Evolutionary conservation across 1,140 invertebrate genomes (phyloP), one percentile per base, ranked within the genome.

Genomic region (Drosophila nigrodunni): DNA sequence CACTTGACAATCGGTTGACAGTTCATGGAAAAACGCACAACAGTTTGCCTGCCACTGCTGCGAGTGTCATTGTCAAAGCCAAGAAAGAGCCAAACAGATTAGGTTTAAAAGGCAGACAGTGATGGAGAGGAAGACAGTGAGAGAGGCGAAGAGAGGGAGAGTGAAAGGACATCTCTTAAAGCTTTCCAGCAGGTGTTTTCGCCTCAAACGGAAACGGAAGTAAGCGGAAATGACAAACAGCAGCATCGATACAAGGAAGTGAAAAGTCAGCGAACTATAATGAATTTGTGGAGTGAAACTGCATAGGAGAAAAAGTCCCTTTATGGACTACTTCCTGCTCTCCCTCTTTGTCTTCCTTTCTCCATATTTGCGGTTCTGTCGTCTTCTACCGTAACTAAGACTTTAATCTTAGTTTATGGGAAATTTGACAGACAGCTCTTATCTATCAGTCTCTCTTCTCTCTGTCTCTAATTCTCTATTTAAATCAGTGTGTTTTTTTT

Each of bases 1-100:
- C 46, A 41, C 58, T 74, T 74, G 34, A 78, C 75, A 78, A 78
- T 77, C 67, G 68, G 68, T 68, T 70, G 68, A 70, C 79, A 70
- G 49, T 58, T 47, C 50, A 55, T 39, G 52, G 9, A 34, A 68
- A 70, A 78, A 52, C 25, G 25, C 62, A 68, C 44, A 75, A 78
- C 52, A 52, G 46, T 82, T 62, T 54, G 55, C 15, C 10, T 65
- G 21, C 11, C 13, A 47, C 43, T 15, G 46, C 59, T 66, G 44
- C 41, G 62, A 77, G 68, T 67, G 60, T 77, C 74, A 82, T 70
- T 64, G 76, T 73, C 69, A 41, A 41, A 69, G 34, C 30, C n/a
- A 49, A 8, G 7, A 62, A 18, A 62, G 25, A 65, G n/a, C 21
- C 49, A 21, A 18, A 68, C 34, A 49, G 21, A 74, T 52, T 41